phyloP scores from a whole-genome alignment of 2,797 vertebrate genomes.

The Lithobates pipiens region DNA sequence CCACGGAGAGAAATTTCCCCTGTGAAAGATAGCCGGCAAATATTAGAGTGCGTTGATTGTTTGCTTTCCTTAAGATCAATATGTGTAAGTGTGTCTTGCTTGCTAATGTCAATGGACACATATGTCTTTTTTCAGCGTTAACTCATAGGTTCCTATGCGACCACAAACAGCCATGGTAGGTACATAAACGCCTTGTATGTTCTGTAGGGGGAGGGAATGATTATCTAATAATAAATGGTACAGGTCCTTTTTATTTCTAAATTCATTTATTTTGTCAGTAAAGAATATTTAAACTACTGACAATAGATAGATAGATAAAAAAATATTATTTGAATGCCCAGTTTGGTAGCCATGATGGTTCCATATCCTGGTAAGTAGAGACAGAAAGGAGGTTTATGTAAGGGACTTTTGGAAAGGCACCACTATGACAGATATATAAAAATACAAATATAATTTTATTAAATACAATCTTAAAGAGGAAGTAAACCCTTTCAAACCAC shows the following conservation, averaged over 20 bases:
- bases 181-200: background rate
- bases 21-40: conserved; percentile 22
- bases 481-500: no score
- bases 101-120: conserved; percentile 44
- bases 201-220: background rate
- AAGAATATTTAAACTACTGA: background rate
- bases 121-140: conserved; percentile 19
- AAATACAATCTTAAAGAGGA: no score
- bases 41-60: conserved; percentile 18
- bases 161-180: background rate
- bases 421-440: no score
- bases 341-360: no score
- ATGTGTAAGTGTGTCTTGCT: conserved; percentile 25
- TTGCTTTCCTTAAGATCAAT: conserved; percentile 48
- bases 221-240: background rate
- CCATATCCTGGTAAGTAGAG: no score
- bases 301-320: background rate
- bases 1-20: background rate
- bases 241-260: background rate
- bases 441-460: no score
- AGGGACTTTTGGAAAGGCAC: no score
- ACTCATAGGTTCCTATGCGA: conserved; percentile 35
- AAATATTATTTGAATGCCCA: no score
- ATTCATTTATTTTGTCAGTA: background rate
- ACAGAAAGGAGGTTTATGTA: no score